Conservation (phyloP, 2,888 invertebrate genomes). For the Amphipyra tragopoginis region DNA sequence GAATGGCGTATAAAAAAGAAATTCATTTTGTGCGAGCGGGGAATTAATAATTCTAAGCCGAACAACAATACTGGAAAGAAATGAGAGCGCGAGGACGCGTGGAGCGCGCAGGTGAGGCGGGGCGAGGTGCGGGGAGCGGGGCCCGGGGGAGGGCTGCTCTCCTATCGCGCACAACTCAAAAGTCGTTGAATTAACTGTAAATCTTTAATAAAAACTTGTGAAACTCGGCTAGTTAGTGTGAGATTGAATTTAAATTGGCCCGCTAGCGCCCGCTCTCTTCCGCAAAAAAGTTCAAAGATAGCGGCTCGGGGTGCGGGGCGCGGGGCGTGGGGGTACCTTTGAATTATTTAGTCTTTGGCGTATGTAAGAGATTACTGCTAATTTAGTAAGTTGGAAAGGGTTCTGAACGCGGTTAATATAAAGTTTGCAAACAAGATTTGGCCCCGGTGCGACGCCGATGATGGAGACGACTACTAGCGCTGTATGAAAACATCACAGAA, state of each 20-base stretch:
- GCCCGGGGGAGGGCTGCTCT: background rate
- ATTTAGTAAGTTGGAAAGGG: slow-evolving; percentile 53
- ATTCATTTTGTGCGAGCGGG: slow-evolving; percentile 43
- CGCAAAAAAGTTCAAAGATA: slow-evolving; percentile 51
- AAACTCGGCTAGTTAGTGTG: slow-evolving; percentile 65
- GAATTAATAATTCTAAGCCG: slow-evolving; percentile 53
- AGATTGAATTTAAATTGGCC: slow-evolving; percentile 71
- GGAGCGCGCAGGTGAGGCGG: slow-evolving; percentile 35
- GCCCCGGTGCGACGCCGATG: background rate
- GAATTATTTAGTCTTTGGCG: slow-evolving; percentile 57
- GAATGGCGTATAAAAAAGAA: slow-evolving; percentile 39
- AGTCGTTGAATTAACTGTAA: slow-evolving; percentile 60
- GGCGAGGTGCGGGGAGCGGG: background rate
- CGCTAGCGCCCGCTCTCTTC: slow-evolving; percentile 18
- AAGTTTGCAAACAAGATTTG: slow-evolving; percentile 53
- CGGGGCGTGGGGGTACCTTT: slow-evolving; percentile 18
- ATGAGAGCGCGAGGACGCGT: slow-evolving; percentile 25
- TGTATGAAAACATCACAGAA: background rate
- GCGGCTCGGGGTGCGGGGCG: background rate
- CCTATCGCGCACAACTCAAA: slow-evolving; percentile 23
- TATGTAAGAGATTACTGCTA: slow-evolving; percentile 54
- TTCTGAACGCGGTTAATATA: slow-evolving; percentile 52
- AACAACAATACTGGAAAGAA: slow-evolving; percentile 52
- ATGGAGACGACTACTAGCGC: background rate
- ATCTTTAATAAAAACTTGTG: slow-evolving; percentile 65